Percentiles rank a stretch among this genome's conserved stretches.
Evolutionary conservation across 2,888 invertebrate genomes (phyloP).

Genomic region (Tribolium freemani): DNA sequence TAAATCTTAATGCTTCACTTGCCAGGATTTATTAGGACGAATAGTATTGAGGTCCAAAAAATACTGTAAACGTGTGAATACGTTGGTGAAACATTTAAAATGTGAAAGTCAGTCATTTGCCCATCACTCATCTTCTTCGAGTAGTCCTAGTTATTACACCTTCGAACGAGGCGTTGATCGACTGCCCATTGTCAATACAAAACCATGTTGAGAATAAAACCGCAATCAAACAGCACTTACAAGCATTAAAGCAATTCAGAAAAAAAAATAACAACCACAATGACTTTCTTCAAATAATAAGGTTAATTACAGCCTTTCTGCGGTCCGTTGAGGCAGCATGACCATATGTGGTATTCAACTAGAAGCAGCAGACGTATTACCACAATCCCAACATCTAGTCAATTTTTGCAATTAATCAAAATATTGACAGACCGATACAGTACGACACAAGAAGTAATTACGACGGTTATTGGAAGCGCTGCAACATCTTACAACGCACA

Average conservation of each 20-base stretch:
- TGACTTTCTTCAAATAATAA: slow-evolving; percentile 34
- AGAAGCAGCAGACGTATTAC: slow-evolving; percentile 4
- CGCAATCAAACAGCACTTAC: neutral
- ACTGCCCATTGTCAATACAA: neutral
- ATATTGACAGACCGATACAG: slow-evolving; percentile 20
- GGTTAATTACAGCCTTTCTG: slow-evolving; percentile 27
- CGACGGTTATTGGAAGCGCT: slow-evolving; percentile 24
- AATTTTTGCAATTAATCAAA: slow-evolving; percentile 37
- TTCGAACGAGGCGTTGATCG: slow-evolving; percentile 3
- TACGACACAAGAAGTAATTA: slow-evolving; percentile 28
- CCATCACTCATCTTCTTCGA: neutral
- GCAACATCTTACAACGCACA: slow-evolving; percentile 24
- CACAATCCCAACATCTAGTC: slow-evolving; percentile 8
- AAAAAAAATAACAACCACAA: slow-evolving; percentile 20
- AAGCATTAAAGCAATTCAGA: neutral
- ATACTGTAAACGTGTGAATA: too few relatives aligned
- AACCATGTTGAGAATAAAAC: slow-evolving; percentile 1
- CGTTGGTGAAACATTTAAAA: neutral
- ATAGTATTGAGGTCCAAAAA: too few relatives aligned
- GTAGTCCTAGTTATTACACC: neutral
- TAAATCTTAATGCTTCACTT: too few relatives aligned
- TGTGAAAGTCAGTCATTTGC: neutral
- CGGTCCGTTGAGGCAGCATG: neutral
- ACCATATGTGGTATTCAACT: slow-evolving; percentile 19
- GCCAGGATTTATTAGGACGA: neutral